Conservation (phyloP, 2,888 invertebrate genomes). For the Andrena chrysosceles region DNA sequence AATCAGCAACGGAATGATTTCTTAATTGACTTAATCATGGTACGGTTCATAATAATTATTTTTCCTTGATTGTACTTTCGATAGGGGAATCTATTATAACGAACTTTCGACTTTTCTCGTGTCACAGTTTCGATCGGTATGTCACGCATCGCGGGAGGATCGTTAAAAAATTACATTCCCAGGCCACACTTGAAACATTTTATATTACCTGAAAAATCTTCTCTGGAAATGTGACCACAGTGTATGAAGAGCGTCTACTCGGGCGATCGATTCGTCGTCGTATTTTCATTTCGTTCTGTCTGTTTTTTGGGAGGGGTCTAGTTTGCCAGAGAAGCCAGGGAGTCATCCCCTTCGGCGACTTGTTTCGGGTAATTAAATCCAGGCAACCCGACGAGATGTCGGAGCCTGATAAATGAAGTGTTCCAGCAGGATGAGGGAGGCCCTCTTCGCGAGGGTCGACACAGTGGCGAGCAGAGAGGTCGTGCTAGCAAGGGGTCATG, state of each 20-base stretch:
- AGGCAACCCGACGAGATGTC: constrained; percentile 76
- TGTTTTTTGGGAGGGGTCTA: constrained; percentile 44
- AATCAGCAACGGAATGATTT: constrained; percentile 68
- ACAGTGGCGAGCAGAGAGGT: constrained; percentile 59
- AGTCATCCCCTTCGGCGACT: constrained; percentile 70
- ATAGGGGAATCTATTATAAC: constrained; percentile 47
- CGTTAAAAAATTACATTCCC: neutral
- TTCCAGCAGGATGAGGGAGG: constrained; percentile 65
- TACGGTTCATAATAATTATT: constrained; percentile 61
- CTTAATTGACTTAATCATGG: constrained; percentile 71
- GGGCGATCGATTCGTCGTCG: constrained; percentile 46
- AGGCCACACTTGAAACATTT: neutral
- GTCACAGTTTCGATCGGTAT: neutral
- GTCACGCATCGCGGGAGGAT: neutral
- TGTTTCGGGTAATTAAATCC: constrained; percentile 80
- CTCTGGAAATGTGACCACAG: neutral
- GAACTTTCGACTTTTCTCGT: constrained; percentile 12
- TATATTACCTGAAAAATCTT: neutral
- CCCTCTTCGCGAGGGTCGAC: constrained; percentile 59
- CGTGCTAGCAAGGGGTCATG: constrained; percentile 64
- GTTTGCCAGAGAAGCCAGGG: constrained; percentile 61
- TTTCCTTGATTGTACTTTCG: constrained; percentile 42
- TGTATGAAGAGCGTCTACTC: constrained; percentile 16
- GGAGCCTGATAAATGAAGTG: constrained; percentile 79
- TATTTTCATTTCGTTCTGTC: constrained; percentile 60